Conservation (phyloP, 2,797 vertebrate genomes). For the Anabacerthia variegaticeps region DNA sequence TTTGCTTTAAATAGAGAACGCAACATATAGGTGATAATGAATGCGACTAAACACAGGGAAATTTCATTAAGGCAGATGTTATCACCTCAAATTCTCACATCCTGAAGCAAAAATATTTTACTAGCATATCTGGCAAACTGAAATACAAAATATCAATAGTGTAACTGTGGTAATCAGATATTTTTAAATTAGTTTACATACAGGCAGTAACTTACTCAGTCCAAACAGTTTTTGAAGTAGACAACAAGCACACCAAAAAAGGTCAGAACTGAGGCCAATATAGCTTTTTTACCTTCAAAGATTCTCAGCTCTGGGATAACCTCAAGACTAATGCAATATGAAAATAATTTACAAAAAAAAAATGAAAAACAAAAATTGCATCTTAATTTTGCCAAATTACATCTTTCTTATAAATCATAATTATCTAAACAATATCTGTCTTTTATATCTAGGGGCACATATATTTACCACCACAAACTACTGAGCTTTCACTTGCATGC, state of each 20-base stretch:
- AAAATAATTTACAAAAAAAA: not conserved
- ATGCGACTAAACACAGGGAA: not conserved
- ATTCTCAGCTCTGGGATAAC: not conserved
- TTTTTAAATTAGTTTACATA: not conserved
- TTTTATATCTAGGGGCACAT: not conserved
- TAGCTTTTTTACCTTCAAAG: not conserved
- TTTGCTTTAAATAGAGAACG: not conserved
- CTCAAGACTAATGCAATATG: not conserved
- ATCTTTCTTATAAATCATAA: not conserved
- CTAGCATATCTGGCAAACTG: not conserved
- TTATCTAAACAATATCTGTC: not conserved
- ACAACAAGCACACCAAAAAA: not conserved
- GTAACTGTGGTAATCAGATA: not conserved
- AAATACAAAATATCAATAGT: not conserved
- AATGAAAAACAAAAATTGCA: not conserved
- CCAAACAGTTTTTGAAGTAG: not conserved
- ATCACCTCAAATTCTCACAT: not conserved
- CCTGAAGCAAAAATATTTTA: not conserved
- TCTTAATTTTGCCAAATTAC: not conserved
- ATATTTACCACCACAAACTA: not conserved
- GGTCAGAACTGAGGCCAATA: not conserved
- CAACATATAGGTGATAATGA: not conserved
- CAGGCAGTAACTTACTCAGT: not conserved
- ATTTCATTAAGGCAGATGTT: not conserved
- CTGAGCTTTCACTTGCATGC: not conserved